phyloP scores from a whole-genome alignment of 2,888 invertebrate species.

The Tenodera sinensis region DNA sequence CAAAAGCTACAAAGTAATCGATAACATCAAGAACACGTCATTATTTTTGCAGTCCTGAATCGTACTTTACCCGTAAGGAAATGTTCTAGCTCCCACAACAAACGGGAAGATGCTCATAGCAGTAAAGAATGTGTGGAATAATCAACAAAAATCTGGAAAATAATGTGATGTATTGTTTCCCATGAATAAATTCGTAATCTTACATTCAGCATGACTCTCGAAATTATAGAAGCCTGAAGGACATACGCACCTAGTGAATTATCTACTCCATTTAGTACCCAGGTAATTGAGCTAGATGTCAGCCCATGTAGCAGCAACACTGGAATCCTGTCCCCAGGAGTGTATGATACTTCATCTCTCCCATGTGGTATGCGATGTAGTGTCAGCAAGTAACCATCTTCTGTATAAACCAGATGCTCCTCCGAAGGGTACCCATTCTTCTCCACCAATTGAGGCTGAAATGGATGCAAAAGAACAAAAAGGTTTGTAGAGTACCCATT shows the following conservation, averaged over 20 bases:
- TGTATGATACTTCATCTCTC: not conserved
- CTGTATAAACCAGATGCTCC: not conserved
- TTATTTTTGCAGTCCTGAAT: no score
- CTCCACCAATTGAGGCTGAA: not conserved
- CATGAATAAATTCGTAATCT: no score
- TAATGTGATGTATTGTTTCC: no score
- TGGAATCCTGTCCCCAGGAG: constrained; percentile 40
- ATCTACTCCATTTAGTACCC: constrained; percentile 65
- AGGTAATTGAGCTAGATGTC: constrained; percentile 72
- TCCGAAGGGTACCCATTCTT: not conserved
- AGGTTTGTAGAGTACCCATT: no score
- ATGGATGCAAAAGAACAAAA: not conserved
- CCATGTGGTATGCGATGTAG: not conserved
- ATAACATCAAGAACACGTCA: no score
- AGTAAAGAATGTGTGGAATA: no score
- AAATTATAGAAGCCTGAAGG: not conserved
- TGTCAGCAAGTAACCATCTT: not conserved
- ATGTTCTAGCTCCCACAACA: no score
- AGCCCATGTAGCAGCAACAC: constrained; percentile 79
- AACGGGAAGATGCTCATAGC: no score
- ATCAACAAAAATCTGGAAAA: no score
- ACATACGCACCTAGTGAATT: constrained; percentile 53
- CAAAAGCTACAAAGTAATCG: no score
- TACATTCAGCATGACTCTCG: no score
- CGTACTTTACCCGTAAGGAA: no score